Conservation (phyloP, 2,888 invertebrate species). For the Theretra japonica region DNA sequence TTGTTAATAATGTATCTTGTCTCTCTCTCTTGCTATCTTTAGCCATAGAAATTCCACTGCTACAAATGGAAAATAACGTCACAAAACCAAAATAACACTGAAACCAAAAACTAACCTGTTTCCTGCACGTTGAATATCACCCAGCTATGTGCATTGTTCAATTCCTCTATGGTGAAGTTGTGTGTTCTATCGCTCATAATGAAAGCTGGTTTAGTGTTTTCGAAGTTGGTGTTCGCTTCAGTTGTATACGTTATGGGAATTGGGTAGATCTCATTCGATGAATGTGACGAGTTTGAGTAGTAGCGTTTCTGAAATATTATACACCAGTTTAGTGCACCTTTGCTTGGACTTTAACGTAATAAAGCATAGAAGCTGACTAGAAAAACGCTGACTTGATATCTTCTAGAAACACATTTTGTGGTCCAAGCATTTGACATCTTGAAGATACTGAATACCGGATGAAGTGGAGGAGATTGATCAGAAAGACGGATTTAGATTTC, state of each 20-base stretch:
- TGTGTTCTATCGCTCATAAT: conserved; percentile 62
- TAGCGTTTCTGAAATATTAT: conserved; percentile 64
- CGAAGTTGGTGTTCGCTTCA: conserved; percentile 42
- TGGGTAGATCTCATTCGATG: conserved; percentile 67
- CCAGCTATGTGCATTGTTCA: conserved; percentile 74
- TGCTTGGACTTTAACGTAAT: too few relatives aligned
- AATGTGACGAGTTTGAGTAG: conserved; percentile 58
- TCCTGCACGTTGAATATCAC: conserved; percentile 86
- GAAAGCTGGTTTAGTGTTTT: conserved; percentile 66
- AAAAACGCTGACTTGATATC: too few relatives aligned
- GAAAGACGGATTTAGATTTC: too few relatives aligned
- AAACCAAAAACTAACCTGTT: conserved; percentile 70
- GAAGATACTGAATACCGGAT: too few relatives aligned
- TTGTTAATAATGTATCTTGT: too few relatives aligned
- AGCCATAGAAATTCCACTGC: too few relatives aligned
- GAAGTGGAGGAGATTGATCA: too few relatives aligned
- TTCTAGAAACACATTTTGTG: too few relatives aligned
- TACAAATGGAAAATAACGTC: too few relatives aligned
- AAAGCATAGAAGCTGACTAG: too few relatives aligned
- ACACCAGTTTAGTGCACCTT: not conserved
- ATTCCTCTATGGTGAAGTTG: conserved; percentile 53
- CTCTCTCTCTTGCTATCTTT: too few relatives aligned
- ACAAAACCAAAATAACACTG: not conserved
- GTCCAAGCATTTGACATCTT: too few relatives aligned
- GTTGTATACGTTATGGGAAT: conserved; percentile 62